These are phyloP conservation scores for Tineola bisselliella DNA, from an alignment of 2,888 invertebrate species.

Conservation along the genomic window DNA sequence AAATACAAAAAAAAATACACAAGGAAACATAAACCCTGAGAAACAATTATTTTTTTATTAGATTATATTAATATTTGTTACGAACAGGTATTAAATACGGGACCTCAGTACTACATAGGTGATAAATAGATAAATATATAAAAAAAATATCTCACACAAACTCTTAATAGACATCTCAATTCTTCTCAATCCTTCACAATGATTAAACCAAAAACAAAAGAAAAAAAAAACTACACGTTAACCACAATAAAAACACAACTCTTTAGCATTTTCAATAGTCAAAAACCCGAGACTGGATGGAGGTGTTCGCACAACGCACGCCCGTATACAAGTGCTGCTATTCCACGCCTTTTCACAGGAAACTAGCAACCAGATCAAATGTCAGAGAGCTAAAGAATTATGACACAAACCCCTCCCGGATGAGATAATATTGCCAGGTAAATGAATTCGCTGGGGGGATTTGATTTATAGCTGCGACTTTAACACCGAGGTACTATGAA, in stretches of 20 bases:
- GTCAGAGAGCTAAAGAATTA: slow-evolving; percentile 64
- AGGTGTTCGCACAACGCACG: slow-evolving; percentile 47
- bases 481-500: no score
- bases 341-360: slow-evolving; percentile 16
- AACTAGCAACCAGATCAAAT: slow-evolving; percentile 50
- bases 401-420: slow-evolving; percentile 26
- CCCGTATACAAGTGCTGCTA: slow-evolving; percentile 37
- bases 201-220: slow-evolving; percentile 12
- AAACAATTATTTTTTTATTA: no score
- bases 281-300: slow-evolving; percentile 32
- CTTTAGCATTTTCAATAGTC: slow-evolving; percentile 8
- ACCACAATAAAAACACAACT: slow-evolving; percentile 2
- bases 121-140: not conserved
- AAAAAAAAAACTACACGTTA: slow-evolving; percentile 16
- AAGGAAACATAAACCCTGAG: no score
- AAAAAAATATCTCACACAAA: not conserved
- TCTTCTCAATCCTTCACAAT: not conserved
- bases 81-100: no score
- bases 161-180: not conserved
- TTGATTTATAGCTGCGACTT: no score
- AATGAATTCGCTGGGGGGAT: no score
- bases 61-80: no score
- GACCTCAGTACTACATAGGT: no score
- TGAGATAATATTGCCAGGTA: not conserved
- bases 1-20: no score